phyloP scores from a whole-genome alignment of 2,888 invertebrate species.

The Helleia helle region DNA sequence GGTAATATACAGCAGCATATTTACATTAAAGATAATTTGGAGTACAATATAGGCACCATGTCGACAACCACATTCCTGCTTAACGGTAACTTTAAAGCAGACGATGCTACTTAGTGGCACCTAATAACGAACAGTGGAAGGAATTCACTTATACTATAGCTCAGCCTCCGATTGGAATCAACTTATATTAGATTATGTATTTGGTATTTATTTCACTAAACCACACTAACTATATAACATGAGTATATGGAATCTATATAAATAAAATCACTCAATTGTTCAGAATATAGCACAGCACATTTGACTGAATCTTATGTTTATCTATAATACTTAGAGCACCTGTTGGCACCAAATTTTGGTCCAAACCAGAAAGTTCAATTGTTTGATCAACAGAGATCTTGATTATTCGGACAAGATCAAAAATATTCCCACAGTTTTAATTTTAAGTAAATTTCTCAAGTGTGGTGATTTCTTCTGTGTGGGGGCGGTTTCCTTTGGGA shows the following conservation, averaged over 20 bases:
- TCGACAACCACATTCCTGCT: slow-evolving; percentile 17
- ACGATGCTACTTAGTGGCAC: slow-evolving; percentile 9
- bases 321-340: slow-evolving; percentile 34
- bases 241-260: slow-evolving; percentile 7
- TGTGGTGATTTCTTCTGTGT: slow-evolving; percentile 44
- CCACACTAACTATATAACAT: slow-evolving; percentile 28
- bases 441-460: no score
- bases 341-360: slow-evolving; percentile 14
- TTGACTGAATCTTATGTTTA: slow-evolving; percentile 37
- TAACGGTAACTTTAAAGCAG: slow-evolving; percentile 8
- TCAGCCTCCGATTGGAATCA: slow-evolving; percentile 41
- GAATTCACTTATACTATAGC: slow-evolving; percentile 21
- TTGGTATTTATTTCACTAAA: slow-evolving; percentile 65
- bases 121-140: slow-evolving; percentile 7
- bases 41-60: slow-evolving; percentile 34
- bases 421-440: background rate
- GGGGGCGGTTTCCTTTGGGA: slow-evolving; percentile 66
- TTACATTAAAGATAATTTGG: slow-evolving; percentile 18
- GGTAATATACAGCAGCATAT: slow-evolving; percentile 38
- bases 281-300: slow-evolving; percentile 59
- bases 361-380: background rate
- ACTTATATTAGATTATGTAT: no score
- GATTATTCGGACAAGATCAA: background rate
- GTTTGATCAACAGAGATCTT: background rate
- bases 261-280: slow-evolving; percentile 30